Base-by-base conservation (phyloP, 2,888 invertebrate genomes). In the Limenitis camilla region DNA sequence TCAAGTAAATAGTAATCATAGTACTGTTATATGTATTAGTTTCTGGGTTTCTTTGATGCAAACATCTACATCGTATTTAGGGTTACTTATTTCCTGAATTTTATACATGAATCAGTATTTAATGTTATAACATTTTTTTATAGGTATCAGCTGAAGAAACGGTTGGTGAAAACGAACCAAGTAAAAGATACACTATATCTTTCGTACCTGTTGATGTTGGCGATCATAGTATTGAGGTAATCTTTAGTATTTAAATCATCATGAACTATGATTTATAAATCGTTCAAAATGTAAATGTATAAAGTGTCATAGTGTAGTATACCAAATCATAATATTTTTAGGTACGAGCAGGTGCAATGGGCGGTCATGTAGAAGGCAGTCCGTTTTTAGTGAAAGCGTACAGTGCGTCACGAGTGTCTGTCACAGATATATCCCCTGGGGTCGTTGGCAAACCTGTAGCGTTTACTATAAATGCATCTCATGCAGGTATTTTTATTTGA, bases 311-410 rank as follows among this genome's bases (percentile, higher is more conserved):
- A 19, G 19, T n/a, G n/a, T 3, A 19, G 19, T 19, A 10, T 29
- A 10, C 2, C 27, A 35, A 35, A 32, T 11, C 9, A 42, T 29
- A 11, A 9, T 30, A 8, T 5, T 28, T 44, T 4, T 19, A 87
- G 86, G 86, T 87, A 5, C 79, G 86, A n/a, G 86, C 85, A 0
- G 86, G 87, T 1, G 74, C 81, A 0, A 83, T 80, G 81, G 94
- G 93, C 38, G 93, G 94, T 0, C 95, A 95, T 65, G 94, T 98
- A 0, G 96, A 95, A 73, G 98, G 98, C 43, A 97, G 97, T 73
- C 99, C 99, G 9, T 98, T 98, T 77, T 88, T 96, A 30, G 93
- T 97, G 49, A 98, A 98, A 75, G 98, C 97, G 6, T 99, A 97
- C 81, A 98, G 99, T 70, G 96, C 98, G 0, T 93, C 93, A 60